Base-by-base conservation (phyloP, 1,140 invertebrate genomes). In the Oryzaephilus surinamensis region DNA sequence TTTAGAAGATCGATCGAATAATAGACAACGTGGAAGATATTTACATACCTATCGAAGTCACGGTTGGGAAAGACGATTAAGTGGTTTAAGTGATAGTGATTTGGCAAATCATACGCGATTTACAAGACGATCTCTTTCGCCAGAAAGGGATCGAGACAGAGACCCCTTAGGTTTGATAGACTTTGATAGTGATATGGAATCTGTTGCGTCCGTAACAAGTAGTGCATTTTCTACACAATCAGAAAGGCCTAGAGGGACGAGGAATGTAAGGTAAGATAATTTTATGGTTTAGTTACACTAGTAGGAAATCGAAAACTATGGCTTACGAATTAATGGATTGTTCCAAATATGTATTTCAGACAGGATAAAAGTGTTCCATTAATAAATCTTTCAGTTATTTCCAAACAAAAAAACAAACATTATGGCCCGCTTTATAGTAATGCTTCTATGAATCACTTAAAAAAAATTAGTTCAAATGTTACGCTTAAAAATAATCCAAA, bases 151-250 rank as follows among this genome's bases (percentile, higher is more conserved):
- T 15, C 38, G 59, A 29, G 59, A 61, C 32, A 41, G 55, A 13
- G 81, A 84, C 51, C 79, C 79, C 46, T 73, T 81, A 49, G 67
- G 75, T 19, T 68, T 81, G 41, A 72, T 67, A 7, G 79, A 82
- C 58, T 76, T 77, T 43, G 86, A 90, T 64, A 89, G 84, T 39
- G 87, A 92, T 59, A 83, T 91, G 68, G 88, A 92, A 65, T 88
- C 84, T 51, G 82, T 88, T 37, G 81, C 74, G 28, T 85, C 81
- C 29, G 80, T 87, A 39, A 86, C 83, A 28, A 90, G 86, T 55
- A 90, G 86, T 73, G 84, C 87, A 55, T 90, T 91, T 64, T 90
- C 86, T 51, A 92, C 87, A 38, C 88, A 92, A 64, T 89, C 85
- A 50, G 88, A 92, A 69, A 67, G 85, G 52, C 84, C 84, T 10